Evolutionary conservation across 2,113 vertebrate species (phyloP).

Genomic region (Laterallus jamaicensis): DNA sequence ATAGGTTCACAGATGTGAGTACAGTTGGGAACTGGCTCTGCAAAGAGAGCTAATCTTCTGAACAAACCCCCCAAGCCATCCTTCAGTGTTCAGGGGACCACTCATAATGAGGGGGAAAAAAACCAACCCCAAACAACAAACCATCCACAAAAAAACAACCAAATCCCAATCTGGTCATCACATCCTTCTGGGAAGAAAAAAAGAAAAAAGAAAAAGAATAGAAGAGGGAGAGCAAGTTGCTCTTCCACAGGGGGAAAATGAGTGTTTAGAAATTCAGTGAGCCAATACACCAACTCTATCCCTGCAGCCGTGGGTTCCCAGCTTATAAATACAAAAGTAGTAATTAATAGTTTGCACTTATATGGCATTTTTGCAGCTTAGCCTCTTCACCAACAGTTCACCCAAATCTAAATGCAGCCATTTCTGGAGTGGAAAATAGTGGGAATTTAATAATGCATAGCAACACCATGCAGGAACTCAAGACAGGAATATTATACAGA

Average conservation of each 20-base stretch:
- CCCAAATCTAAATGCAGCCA: constrained; percentile 2
- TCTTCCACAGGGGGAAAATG: background rate
- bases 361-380: background rate
- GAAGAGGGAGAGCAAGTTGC: background rate
- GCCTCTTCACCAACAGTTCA: background rate
- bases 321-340: background rate
- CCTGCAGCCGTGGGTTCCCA: background rate
- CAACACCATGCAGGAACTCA: background rate
- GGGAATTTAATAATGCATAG: constrained; percentile 37
- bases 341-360: constrained; percentile 9
- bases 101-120: background rate
- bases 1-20: constrained; percentile 31
- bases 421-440: constrained; percentile 1
- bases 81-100: background rate
- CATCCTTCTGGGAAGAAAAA: background rate
- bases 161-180: background rate
- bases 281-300: background rate
- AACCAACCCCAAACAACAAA: too few relatives aligned
- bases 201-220: background rate
- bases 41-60: background rate
- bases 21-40: background rate
- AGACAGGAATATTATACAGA: background rate
- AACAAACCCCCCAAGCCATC: background rate
- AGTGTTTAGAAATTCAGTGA: background rate
- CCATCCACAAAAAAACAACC: too few relatives aligned